Percentiles rank a stretch among this genome's conserved stretches.
These are phyloP conservation scores for Seira ritae DNA, from an alignment of 2,888 invertebrate genomes.

Conservation along the genomic window DNA sequence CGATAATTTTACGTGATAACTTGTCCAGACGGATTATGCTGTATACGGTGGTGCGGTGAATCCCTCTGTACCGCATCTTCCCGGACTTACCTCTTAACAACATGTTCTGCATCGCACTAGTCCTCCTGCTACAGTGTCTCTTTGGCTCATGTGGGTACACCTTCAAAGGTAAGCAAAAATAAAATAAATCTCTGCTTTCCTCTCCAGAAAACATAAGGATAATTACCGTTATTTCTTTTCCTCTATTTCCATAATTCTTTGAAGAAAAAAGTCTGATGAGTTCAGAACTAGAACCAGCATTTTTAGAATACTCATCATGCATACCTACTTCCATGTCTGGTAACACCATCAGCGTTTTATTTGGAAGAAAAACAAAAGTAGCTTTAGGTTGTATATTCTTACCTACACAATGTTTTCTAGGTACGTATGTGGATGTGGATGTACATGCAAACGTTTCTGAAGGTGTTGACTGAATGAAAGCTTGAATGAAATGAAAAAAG, in stretches of 20 bases:
- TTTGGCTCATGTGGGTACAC: slow-evolving; percentile 74
- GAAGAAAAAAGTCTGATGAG: not conserved
- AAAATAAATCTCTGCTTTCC: not conserved
- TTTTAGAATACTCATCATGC: not conserved
- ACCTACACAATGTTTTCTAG: no score
- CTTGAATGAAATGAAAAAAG: not conserved
- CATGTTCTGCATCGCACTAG: slow-evolving; percentile 74
- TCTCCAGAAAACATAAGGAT: not conserved
- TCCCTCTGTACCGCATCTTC: slow-evolving; percentile 73
- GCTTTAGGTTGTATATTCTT: no score
- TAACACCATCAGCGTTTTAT: no score
- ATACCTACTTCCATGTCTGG: not conserved
- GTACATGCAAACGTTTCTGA: not conserved
- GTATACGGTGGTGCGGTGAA: slow-evolving; percentile 73
- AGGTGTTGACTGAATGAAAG: slow-evolving; percentile 32
- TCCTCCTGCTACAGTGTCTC: slow-evolving; percentile 74
- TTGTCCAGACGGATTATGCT: slow-evolving; percentile 71
- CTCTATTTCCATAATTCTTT: not conserved
- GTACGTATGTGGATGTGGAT: no score
- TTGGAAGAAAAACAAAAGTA: no score
- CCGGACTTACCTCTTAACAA: slow-evolving; percentile 73
- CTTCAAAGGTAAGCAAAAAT: slow-evolving; percentile 72
- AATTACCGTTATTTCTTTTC: not conserved
- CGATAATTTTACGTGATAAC: slow-evolving; percentile 71
- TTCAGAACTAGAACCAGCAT: no score